Conservation (phyloP, 2,113 vertebrate species). For the Vidua macroura region DNA sequence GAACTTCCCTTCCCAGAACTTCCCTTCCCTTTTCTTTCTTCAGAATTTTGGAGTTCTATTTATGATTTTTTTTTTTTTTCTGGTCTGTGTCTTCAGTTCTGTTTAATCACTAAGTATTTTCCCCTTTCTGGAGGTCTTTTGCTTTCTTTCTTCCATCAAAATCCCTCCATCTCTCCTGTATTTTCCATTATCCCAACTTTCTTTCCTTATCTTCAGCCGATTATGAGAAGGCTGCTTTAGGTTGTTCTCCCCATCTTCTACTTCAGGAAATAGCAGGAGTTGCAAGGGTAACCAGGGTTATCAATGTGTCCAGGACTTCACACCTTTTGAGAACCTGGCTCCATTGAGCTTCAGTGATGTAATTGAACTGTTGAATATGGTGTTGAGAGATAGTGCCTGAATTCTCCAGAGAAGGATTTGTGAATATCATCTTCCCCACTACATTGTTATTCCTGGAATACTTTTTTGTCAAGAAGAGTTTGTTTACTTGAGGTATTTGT, state of each 20-base stretch:
- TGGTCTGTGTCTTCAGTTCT: background rate
- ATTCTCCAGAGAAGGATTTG: background rate
- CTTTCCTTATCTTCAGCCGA: background rate
- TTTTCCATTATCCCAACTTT: background rate
- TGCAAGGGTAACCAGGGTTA: background rate
- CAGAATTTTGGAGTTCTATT: background rate
- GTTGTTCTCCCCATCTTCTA: background rate
- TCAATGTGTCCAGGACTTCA: background rate
- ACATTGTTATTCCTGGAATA: background rate
- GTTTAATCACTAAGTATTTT: background rate
- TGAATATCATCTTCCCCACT: background rate
- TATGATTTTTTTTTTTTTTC: background rate
- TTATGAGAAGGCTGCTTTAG: background rate
- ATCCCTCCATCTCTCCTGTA: background rate
- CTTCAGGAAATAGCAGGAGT: background rate
- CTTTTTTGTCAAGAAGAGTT: background rate
- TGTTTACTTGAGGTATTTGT: background rate
- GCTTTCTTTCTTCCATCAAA: background rate
- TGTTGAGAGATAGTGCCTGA: background rate
- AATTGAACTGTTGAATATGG: background rate
- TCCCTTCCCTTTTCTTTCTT: background rate
- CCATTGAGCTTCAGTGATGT: background rate
- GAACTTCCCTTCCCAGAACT: too few relatives aligned
- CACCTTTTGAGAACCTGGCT: background rate
- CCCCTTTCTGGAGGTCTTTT: background rate